Percentiles rank a stretch among this genome's conserved stretches.
phyloP scores from a whole-genome alignment of 2,888 invertebrate genomes.

The Galerucella pusilla region DNA sequence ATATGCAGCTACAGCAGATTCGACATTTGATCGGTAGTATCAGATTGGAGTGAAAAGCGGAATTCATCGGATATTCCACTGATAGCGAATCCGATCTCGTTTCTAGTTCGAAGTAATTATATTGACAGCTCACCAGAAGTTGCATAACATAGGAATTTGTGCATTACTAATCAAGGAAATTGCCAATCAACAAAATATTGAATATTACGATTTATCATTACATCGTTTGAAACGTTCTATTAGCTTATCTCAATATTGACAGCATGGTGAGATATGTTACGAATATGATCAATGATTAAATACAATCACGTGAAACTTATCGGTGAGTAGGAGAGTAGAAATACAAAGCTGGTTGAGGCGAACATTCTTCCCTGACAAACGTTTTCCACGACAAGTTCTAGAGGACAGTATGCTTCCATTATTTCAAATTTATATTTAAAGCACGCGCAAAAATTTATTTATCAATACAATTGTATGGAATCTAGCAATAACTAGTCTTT shows the following conservation, averaged over 20 bases:
- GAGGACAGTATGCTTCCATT: too few relatives aligned
- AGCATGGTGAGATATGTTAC: background rate
- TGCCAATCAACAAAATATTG: conserved; percentile 14
- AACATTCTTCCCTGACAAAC: too few relatives aligned
- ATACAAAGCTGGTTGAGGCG: too few relatives aligned
- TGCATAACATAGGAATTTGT: conserved; percentile 16
- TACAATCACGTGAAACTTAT: background rate
- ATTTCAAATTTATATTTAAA: too few relatives aligned
- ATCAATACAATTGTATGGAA: too few relatives aligned
- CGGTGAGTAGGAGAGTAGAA: background rate
- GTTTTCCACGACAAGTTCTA: too few relatives aligned
- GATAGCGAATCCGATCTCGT: conserved; percentile 7
- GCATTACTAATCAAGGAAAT: conserved; percentile 21
- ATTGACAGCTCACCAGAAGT: conserved; percentile 17
- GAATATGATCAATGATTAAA: background rate
- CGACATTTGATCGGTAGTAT: background rate
- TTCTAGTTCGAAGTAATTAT: conserved; percentile 12
- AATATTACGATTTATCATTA: background rate
- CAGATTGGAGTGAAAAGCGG: background rate
- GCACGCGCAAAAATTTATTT: too few relatives aligned
- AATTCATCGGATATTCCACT: conserved; percentile 5
- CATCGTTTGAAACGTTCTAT: background rate
- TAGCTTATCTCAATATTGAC: background rate
- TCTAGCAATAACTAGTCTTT: too few relatives aligned
- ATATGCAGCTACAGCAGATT: background rate